Percentiles rank a stretch among this genome's conserved stretches.
Conservation (phyloP, 1,140 invertebrate species). For the Lucilia sericata region DNA sequence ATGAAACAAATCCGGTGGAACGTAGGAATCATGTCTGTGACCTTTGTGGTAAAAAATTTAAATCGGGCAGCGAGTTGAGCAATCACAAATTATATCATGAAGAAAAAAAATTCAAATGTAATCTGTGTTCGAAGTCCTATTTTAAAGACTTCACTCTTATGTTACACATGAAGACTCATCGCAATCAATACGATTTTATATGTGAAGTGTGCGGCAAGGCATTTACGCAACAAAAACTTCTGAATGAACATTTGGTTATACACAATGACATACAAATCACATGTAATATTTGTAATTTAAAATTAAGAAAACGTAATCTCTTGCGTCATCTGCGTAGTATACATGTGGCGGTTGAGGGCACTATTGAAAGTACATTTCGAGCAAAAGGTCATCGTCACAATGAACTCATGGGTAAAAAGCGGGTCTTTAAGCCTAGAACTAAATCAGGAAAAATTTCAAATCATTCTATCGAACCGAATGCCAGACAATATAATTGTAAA, state of each 20-base stretch:
- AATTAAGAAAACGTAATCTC: background rate
- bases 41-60: background rate
- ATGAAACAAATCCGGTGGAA: background rate
- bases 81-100: background rate
- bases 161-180: background rate
- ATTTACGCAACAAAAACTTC: background rate
- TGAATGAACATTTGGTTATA: background rate
- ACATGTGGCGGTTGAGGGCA: background rate
- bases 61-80: background rate
- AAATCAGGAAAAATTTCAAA: background rate
- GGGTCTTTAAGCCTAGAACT: no score
- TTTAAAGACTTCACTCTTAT: background rate
- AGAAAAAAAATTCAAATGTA: background rate
- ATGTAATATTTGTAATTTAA: background rate
- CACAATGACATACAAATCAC: background rate
- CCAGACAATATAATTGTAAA: background rate
- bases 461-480: background rate
- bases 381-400: background rate
- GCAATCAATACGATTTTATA: background rate
- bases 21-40: background rate
- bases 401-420: background rate
- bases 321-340: background rate
- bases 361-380: background rate
- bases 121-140: background rate
- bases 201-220: background rate